A percentile compares a stretch with the other conserved stretches of the same genome.
phyloP scores from a whole-genome alignment of 2,113 vertebrate genomes.

The Pterophyllum scalare region DNA sequence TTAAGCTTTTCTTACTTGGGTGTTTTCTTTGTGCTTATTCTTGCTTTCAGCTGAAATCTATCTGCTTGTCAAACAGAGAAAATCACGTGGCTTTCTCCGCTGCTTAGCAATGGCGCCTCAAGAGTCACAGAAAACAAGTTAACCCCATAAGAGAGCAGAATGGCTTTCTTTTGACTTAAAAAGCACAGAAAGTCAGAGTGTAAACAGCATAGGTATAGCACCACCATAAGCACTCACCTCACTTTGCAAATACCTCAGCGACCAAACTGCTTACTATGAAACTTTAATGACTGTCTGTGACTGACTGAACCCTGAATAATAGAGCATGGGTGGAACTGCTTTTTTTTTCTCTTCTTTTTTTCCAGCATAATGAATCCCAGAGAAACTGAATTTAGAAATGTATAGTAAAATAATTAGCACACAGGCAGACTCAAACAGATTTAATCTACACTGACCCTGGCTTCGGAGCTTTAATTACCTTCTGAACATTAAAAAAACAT shows the following conservation, averaged over 20 bases:
- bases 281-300: constrained; percentile 82
- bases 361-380: constrained; percentile 70
- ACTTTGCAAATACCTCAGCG: constrained; percentile 70
- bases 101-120: constrained; percentile 3
- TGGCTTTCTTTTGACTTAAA: neutral
- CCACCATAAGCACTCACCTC: constrained; percentile 67
- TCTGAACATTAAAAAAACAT: constrained; percentile 13
- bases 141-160: neutral
- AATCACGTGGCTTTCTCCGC: neutral
- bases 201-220: constrained; percentile 56
- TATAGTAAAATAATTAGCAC: constrained; percentile 44
- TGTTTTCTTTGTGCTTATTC: neutral
- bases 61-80: constrained; percentile 3
- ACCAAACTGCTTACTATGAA: constrained; percentile 77
- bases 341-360: constrained; percentile 26
- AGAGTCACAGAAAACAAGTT: constrained; percentile 6
- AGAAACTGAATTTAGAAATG: constrained; percentile 55
- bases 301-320: constrained; percentile 79
- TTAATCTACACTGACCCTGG: constrained; percentile 26
- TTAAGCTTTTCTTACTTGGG: neutral
- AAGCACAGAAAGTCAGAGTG: constrained; percentile 7
- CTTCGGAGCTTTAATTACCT: constrained; percentile 44
- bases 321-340: constrained; percentile 64
- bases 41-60: neutral
- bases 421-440: constrained; percentile 34